phyloP scores from a whole-genome alignment of 64 coral and sea anemone genomes.

The Montipora cactus region DNA sequence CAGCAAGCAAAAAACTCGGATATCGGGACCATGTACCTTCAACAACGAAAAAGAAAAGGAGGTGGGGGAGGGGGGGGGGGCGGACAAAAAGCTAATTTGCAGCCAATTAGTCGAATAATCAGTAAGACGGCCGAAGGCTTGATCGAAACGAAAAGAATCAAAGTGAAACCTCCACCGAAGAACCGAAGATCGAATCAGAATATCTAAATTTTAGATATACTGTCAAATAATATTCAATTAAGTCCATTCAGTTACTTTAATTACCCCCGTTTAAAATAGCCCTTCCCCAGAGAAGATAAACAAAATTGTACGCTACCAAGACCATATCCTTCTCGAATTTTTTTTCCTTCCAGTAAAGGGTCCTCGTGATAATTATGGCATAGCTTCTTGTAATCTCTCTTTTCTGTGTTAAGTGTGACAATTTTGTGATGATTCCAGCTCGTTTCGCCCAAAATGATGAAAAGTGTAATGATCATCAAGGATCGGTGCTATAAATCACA shows the following conservation, averaged over 20 bases:
- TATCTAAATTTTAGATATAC: background rate
- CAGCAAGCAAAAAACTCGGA: background rate
- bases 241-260: background rate
- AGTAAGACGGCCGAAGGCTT: background rate
- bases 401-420: too few relatives aligned
- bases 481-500: too few relatives aligned
- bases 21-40: background rate
- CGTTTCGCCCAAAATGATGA: too few relatives aligned
- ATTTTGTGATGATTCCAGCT: too few relatives aligned
- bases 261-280: background rate
- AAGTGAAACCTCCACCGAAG: background rate
- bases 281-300: background rate
- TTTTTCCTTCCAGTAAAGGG: background rate
- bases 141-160: background rate
- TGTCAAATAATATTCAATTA: background rate
- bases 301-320: conserved; percentile 7
- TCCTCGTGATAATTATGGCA: background rate
- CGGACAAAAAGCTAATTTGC: background rate
- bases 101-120: background rate
- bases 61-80: too few relatives aligned
- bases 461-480: too few relatives aligned
- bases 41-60: background rate
- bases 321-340: background rate
- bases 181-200: background rate
- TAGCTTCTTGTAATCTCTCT: too few relatives aligned